Evolutionary conservation across 37 sponge, comb jelly and placozoan species (phyloP).

Genomic region (Cladorhizidae sp.): DNA sequence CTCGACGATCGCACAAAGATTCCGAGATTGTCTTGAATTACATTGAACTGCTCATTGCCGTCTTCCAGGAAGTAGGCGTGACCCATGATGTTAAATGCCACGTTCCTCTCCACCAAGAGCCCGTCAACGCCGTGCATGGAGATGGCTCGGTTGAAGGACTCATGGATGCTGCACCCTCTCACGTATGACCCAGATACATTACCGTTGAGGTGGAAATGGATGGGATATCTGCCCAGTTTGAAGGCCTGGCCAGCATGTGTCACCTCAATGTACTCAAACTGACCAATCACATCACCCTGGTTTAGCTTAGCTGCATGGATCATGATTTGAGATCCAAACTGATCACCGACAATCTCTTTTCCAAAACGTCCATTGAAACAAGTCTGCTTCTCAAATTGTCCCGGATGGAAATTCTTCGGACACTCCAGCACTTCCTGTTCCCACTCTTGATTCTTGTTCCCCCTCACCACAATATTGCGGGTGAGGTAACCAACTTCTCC

Average conservation of each 20-base stretch:
- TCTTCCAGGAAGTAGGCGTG: slow-evolving; percentile 96
- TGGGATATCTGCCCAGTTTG: slow-evolving; percentile 94
- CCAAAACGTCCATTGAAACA: slow-evolving; percentile 95
- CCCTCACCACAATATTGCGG: slow-evolving; percentile 86
- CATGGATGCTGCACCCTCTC: slow-evolving; percentile 90
- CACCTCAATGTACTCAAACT: slow-evolving; percentile 87
- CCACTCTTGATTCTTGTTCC: slow-evolving; percentile 72
- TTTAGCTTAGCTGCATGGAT: slow-evolving; percentile 72
- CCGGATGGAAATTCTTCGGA: slow-evolving; percentile 75
- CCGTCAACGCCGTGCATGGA: slow-evolving; percentile 92
- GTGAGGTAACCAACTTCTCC: slow-evolving; percentile 95
- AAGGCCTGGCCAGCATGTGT: slow-evolving; percentile 95
- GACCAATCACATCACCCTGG: slow-evolving; percentile 60
- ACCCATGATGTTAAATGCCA: slow-evolving; percentile 88
- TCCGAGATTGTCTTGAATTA: slow-evolving; percentile 89
- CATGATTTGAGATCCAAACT: slow-evolving; percentile 97
- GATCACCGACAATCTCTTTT: slow-evolving; percentile 69
- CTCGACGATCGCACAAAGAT: slow-evolving; percentile 86
- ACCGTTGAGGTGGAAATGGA: slow-evolving; percentile 95
- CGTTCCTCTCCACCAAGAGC: slow-evolving; percentile 93
- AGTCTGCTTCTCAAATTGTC: slow-evolving; percentile 90
- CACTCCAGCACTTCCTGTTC: slow-evolving; percentile 59
- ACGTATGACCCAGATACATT: slow-evolving; percentile 89
- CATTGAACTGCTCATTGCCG: slow-evolving; percentile 83
- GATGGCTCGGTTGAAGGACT: slow-evolving; percentile 95